These are phyloP conservation scores for Craseonycteris thonglongyai DNA, from an alignment of 2,113 vertebrate species.

Conservation along the genomic window DNA sequence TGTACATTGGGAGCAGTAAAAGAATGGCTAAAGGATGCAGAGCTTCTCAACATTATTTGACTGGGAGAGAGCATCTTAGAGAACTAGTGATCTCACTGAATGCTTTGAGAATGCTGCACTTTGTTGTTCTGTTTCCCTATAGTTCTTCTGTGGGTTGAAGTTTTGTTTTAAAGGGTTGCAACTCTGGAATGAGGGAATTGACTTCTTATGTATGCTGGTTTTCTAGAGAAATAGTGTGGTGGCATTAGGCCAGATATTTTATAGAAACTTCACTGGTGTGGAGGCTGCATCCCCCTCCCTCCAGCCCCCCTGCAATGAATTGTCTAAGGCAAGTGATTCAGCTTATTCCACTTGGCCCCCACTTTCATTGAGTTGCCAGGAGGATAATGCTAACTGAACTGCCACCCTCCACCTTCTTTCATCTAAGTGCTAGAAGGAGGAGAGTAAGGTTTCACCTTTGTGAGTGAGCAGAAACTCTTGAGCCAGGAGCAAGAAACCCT, in stretches of 20 bases:
- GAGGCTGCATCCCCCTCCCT: background rate
- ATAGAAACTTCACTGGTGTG: background rate
- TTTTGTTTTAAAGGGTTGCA: background rate
- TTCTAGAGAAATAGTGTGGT: background rate
- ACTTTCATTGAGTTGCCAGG: background rate
- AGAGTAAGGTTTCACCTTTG: conserved; percentile 43
- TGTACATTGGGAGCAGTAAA: background rate
- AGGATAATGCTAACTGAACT: conserved; percentile 27
- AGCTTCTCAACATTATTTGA: background rate
- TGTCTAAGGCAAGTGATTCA: background rate
- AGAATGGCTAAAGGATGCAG: background rate
- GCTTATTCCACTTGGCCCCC: background rate
- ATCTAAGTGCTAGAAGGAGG: background rate
- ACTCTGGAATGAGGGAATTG: background rate
- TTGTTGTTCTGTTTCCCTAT: background rate
- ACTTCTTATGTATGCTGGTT: background rate
- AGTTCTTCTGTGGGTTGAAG: background rate
- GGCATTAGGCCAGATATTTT: background rate
- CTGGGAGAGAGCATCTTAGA: background rate
- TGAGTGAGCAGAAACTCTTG: conserved; percentile 2
- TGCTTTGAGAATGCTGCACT: background rate
- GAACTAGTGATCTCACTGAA: background rate
- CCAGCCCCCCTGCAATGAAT: background rate
- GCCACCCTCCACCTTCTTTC: background rate
- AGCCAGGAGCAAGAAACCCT: background rate